Conservation (phyloP, 2,797 vertebrate genomes). For the Epinephelus awoara region DNA sequence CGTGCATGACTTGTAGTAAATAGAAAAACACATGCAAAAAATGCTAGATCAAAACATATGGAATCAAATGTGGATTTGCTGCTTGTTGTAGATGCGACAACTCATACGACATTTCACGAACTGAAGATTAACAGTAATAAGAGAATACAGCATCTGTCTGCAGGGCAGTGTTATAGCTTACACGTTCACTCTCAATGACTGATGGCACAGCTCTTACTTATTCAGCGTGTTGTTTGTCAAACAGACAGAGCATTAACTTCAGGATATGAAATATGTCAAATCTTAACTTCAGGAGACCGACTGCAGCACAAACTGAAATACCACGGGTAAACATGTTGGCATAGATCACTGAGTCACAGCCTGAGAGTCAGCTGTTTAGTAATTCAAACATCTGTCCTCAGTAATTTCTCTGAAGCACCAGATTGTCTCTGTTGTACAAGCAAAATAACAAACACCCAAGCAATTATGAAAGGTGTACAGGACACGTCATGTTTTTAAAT, state of each 20-base stretch:
- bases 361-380: slow-evolving; percentile 41
- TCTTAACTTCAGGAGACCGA: slow-evolving; percentile 9
- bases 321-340: slow-evolving; percentile 27
- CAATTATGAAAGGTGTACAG: slow-evolving; percentile 18
- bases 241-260: slow-evolving; percentile 31
- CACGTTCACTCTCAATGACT: slow-evolving; percentile 13
- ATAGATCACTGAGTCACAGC: slow-evolving; percentile 14
- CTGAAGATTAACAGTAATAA: background rate
- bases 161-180: background rate
- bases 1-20: background rate
- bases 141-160: slow-evolving; percentile 21
- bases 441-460: slow-evolving; percentile 19
- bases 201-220: slow-evolving; percentile 6
- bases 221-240: slow-evolving; percentile 28
- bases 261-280: slow-evolving; percentile 22
- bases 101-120: background rate
- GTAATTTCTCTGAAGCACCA: slow-evolving; percentile 27
- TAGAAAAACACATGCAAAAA: background rate
- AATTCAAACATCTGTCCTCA: slow-evolving; percentile 42
- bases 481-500: slow-evolving; percentile 1
- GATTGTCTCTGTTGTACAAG: slow-evolving; percentile 26
- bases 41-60: background rate
- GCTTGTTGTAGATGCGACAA: background rate
- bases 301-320: slow-evolving; percentile 34
- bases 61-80: background rate